phyloP scores from a whole-genome alignment of 2,888 invertebrate species.

The Amblyjoppa proteus region DNA sequence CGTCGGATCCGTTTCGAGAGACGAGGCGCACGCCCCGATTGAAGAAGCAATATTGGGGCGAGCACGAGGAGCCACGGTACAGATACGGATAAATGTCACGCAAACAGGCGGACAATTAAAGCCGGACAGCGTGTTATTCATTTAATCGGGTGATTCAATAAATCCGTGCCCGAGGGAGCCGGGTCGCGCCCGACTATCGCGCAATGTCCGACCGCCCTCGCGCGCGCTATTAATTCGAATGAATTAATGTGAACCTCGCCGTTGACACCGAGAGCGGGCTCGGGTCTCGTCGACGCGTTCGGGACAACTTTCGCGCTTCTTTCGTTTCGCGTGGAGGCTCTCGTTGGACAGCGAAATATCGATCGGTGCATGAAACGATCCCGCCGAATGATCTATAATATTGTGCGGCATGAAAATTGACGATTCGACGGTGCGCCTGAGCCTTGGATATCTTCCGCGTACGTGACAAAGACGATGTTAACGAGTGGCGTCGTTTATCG shows the following conservation, averaged over 20 bases:
- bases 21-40: constrained; percentile 26
- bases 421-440: not conserved
- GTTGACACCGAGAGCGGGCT: constrained; percentile 78
- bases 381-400: not conserved
- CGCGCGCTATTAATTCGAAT: constrained; percentile 81
- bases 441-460: constrained; percentile 11
- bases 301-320: constrained; percentile 13
- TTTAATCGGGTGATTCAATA: constrained; percentile 84
- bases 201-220: constrained; percentile 71
- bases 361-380: not conserved
- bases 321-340: not conserved
- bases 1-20: constrained; percentile 27
- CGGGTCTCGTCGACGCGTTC: constrained; percentile 67
- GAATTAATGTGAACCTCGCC: constrained; percentile 82
- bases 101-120: constrained; percentile 65
- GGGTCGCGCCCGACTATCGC: constrained; percentile 77
- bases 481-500: not conserved
- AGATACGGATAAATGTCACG: constrained; percentile 56
- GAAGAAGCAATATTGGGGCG: constrained; percentile 32
- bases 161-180: constrained; percentile 80
- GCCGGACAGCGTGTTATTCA: constrained; percentile 76
- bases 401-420: not conserved
- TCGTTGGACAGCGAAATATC: not conserved
- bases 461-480: constrained; percentile 9
- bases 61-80: not conserved